These are phyloP conservation scores for Toxotes chatareus DNA, from an alignment of 2,113 vertebrate genomes.

Conservation along the genomic window DNA sequence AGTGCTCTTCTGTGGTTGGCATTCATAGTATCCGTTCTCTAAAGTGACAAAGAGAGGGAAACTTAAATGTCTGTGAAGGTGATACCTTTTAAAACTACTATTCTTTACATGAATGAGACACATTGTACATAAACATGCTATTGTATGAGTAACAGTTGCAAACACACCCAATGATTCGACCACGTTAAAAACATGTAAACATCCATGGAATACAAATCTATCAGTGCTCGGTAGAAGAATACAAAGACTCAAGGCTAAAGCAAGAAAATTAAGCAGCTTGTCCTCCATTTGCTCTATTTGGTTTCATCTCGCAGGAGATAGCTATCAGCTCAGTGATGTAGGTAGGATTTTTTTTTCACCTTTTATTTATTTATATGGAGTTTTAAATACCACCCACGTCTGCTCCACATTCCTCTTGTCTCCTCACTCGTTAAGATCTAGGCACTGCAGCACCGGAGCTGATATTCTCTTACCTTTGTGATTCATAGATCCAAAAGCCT, in stretches of 20 bases:
- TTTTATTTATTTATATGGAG: slow-evolving; percentile 84
- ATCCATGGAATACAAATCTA: slow-evolving; percentile 49
- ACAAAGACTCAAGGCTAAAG: slow-evolving; percentile 62
- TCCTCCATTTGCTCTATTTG: slow-evolving; percentile 68
- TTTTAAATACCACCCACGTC: slow-evolving; percentile 85
- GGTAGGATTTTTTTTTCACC: slow-evolving; percentile 77
- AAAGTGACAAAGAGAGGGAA: slow-evolving; percentile 17
- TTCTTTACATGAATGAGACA: slow-evolving; percentile 15
- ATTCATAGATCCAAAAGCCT: slow-evolving; percentile 78
- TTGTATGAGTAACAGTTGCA: slow-evolving; percentile 28
- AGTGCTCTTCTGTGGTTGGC: slow-evolving; percentile 57
- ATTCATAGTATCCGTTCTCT: slow-evolving; percentile 54
- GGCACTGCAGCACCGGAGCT: slow-evolving; percentile 72
- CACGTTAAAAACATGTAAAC: slow-evolving; percentile 35
- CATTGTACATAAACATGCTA: slow-evolving; percentile 21
- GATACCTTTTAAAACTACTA: slow-evolving; percentile 21
- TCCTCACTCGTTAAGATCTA: slow-evolving; percentile 75
- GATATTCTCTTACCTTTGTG: slow-evolving; percentile 82
- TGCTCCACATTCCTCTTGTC: slow-evolving; percentile 79
- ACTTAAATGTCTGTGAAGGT: slow-evolving; percentile 31
- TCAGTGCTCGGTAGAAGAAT: slow-evolving; percentile 4
- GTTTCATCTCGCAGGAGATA: slow-evolving; percentile 70
- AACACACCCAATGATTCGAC: slow-evolving; percentile 9
- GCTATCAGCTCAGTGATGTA: slow-evolving; percentile 75
- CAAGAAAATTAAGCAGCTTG: slow-evolving; percentile 66